Base-by-base conservation (phyloP, 37 sponge, comb jelly and placozoan genomes). In the Bolinopsis microptera region DNA sequence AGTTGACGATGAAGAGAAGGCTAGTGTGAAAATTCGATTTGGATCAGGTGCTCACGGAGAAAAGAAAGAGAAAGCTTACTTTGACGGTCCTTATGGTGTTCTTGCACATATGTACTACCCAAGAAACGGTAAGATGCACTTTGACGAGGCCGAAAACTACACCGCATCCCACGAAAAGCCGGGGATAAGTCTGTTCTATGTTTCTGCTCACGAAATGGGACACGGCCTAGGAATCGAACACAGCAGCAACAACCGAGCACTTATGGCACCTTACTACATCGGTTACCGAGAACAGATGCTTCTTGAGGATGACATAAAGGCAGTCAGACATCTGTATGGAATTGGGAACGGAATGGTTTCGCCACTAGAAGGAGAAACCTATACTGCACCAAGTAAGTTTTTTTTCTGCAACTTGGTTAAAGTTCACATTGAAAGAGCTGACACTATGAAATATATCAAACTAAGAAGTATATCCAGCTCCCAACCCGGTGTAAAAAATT, bases 71-170 rank as follows among this genome's bases (percentile, higher is more conserved):
- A 40, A 18, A n/a, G 2, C 3, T 9, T 86, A 3, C 0, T 86
- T 86, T 27, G 90, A 86, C 67, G 90, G 90, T 1, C 25, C 5
- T 9, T 39, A 22, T 25, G 90, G 90, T 41, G 35, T 86, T 26
- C 90, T 86, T 24, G 90, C 90, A 9, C 90, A 86, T 61, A 86
- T 86, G 90, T 86, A 41, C 90, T 86, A 86, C 61, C 90, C 90
- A 3, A 13, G 90, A 48, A 40, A 38, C 31, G 90, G 90, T 8
- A 40, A 39, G 90, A 86, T 86, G 90, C 61, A 86, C 31, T 86
- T 86, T 38, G 90, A 86, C 30, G 61, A 86, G 30, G 90, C 90
- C 23, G 90, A 86, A 34, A 86, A 86, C 61, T 86, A n/a, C 27
- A 86, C 90, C 61, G 61, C 61, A 8, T 23, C 61, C 28, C 3